Conservation (phyloP, 2,113 vertebrate genomes). For the Salvelinus fontinalis region DNA sequence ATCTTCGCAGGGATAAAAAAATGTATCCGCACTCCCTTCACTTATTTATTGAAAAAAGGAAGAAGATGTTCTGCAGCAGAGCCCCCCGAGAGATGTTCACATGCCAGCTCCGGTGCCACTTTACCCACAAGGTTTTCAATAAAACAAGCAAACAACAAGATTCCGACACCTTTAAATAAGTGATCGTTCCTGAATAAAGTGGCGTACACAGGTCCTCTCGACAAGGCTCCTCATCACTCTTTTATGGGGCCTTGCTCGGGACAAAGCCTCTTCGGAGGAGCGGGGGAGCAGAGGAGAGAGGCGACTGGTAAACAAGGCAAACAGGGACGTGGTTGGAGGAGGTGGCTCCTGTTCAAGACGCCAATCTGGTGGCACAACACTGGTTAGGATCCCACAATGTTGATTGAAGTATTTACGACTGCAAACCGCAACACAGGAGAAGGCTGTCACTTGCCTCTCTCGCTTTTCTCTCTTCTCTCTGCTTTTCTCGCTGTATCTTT, state of each 20-base stretch:
- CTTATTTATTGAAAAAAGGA: constrained; percentile 72
- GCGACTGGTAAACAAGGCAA: constrained; percentile 23
- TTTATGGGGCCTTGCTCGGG: constrained; percentile 60
- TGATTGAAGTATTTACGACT: constrained; percentile 63
- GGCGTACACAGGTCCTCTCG: constrained; percentile 67
- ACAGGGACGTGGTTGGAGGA: constrained; percentile 23
- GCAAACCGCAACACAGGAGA: neutral
- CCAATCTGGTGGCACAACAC: constrained; percentile 48
- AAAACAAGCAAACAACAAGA: constrained; percentile 84
- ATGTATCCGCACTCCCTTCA: constrained; percentile 69
- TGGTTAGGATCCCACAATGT: constrained; percentile 54
- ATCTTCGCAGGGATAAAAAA: constrained; percentile 73
- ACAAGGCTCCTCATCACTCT: constrained; percentile 71
- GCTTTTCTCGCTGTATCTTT: constrained; percentile 20
- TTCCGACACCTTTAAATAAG: constrained; percentile 80
- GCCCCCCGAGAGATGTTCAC: constrained; percentile 71
- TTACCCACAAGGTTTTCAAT: constrained; percentile 79
- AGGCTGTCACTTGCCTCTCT: constrained; percentile 18
- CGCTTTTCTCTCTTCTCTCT: neutral
- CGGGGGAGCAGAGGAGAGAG: constrained; percentile 29
- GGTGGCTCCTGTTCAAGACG: constrained; percentile 45
- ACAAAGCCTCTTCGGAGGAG: constrained; percentile 21
- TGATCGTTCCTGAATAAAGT: constrained; percentile 76
- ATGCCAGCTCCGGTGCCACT: constrained; percentile 70
- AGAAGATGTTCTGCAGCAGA: constrained; percentile 68